A percentile compares a stretch with the other conserved stretches of the same genome.
Evolutionary conservation across 2,113 vertebrate species (phyloP).

Genomic region (Platichthys flesus): DNA sequence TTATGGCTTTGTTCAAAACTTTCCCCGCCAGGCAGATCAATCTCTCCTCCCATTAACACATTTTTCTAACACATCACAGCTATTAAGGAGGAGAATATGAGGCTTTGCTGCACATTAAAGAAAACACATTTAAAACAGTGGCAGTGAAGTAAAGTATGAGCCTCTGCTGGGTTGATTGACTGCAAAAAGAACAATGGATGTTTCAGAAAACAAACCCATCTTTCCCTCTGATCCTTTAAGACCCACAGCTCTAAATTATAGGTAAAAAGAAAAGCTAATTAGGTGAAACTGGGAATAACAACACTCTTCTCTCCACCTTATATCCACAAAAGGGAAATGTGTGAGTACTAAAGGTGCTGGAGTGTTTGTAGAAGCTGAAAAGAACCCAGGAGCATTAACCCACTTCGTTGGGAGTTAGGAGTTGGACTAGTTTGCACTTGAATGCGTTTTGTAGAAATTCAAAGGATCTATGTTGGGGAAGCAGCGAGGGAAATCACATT

Average conservation of each 20-base stretch:
- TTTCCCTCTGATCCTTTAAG: neutral
- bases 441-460: no score
- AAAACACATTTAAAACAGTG: neutral
- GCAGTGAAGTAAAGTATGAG: neutral
- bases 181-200: neutral
- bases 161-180: conserved; percentile 5
- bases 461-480: no score
- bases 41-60: conserved; percentile 23
- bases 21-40: conserved; percentile 5
- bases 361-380: no score
- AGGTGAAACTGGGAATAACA: neutral
- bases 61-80: conserved; percentile 1
- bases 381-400: no score
- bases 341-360: no score
- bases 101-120: neutral
- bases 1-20: conserved; percentile 5
- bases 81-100: neutral
- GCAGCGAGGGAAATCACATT: no score
- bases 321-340: neutral
- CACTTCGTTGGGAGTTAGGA: no score
- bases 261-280: neutral
- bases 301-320: neutral
- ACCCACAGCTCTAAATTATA: neutral
- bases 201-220: neutral
- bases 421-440: no score